Evolutionary conservation across 2,113 vertebrate genomes (phyloP), one percentile per base, ranked within the genome.

Genomic region (Mustela lutreola): DNA sequence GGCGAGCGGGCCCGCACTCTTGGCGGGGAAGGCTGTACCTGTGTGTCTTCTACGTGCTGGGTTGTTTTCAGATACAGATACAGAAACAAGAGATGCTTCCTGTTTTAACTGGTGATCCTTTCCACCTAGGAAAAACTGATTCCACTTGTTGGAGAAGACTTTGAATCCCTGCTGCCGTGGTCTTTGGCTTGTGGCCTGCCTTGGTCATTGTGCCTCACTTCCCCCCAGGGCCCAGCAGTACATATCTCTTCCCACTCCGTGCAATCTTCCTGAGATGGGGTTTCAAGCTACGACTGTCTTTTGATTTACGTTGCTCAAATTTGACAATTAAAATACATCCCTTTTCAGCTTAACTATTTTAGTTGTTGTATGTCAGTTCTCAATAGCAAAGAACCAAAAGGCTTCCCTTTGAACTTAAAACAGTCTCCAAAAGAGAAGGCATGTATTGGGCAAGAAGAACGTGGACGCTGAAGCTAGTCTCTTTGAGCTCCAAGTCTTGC

Each of bases 71-170:
- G 81, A 8, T 15, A 3, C 2, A 18, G 18, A 9, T 26, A 62
- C 60, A 26, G 60, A 22, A 56, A 50, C 18, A 45, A n/a, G 60
- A 85, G 1, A 53, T 5, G 1, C 42, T 73, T 86, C 83, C 45
- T 39, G n/a, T 91, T 93, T 53, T 5, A 58, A 70, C n/a, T 39
- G 48, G 56, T 18, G 1, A 19, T 91, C 48, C n/a, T 76, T 63
- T 39, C 60, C 67, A 39, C n/a, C 12, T 87, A 5, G 39, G 56
- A 36, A 50, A 76, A 65, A 58, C n/a, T 33, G 12, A 7, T 39
- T 0, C 4, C 24, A 1, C 4, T 10, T 14, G 15, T 4, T 5
- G 2, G 1, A 10, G 18, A 2, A 24, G 58, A 26, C 19, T 6
- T 0, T 42, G 31, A 18, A 26, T 19, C 7, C 33, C 2, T 63